A percentile compares a stretch with the other conserved stretches of the same genome.
Conservation (phyloP, 2,888 invertebrate genomes). For the Agriopis marginaria region DNA sequence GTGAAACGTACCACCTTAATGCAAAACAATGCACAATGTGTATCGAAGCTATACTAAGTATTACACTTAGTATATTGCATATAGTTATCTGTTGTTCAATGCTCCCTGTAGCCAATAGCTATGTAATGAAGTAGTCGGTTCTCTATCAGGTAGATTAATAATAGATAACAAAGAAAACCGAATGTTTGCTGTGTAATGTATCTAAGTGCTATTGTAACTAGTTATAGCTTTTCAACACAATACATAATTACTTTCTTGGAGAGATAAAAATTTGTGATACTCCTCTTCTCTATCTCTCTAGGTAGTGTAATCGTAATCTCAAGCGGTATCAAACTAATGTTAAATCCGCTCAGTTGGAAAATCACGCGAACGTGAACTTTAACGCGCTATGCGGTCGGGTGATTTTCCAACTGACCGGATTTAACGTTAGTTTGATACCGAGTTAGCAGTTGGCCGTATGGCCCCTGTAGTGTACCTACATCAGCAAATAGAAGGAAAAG, state of each 20-base stretch:
- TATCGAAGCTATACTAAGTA: neutral
- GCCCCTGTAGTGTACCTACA: no score
- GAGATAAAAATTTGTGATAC: neutral
- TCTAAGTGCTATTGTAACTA: no score
- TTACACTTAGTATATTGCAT: neutral
- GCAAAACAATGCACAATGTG: slow-evolving; percentile 14
- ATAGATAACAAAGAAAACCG: slow-evolving; percentile 8
- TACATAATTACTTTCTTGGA: neutral
- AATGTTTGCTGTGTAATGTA: neutral
- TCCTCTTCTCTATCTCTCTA: neutral
- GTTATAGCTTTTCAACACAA: neutral
- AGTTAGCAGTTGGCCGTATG: no score
- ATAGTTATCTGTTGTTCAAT: slow-evolving; percentile 17
- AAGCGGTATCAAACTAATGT: no score
- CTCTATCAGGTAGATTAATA: slow-evolving; percentile 15
- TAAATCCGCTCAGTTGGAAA: no score
- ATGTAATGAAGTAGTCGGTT: neutral
- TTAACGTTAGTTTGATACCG: no score
- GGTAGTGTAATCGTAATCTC: no score
- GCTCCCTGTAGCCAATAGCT: slow-evolving; percentile 5
- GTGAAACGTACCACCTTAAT: no score
- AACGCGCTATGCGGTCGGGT: no score
- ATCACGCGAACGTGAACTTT: no score
- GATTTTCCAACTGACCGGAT: no score
- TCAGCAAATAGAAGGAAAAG: no score